A percentile compares a stretch with the other conserved stretches of the same genome.
These are phyloP conservation scores for Panthera tigris DNA, from an alignment of 2,113 vertebrate genomes.

Conservation along the genomic window DNA sequence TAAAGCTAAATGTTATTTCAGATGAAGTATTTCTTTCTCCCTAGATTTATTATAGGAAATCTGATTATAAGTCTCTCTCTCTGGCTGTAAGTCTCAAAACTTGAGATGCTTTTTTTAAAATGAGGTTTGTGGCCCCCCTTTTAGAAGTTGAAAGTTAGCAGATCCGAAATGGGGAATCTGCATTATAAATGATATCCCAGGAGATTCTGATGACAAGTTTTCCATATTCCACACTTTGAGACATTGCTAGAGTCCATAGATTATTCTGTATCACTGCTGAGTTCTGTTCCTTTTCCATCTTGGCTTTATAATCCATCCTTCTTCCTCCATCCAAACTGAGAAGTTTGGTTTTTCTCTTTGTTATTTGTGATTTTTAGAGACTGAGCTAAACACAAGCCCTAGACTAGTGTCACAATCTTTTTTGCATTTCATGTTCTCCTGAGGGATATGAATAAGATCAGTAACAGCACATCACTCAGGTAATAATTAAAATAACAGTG, in stretches of 20 bases:
- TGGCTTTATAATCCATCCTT: slow-evolving; percentile 21
- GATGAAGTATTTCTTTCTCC: not conserved
- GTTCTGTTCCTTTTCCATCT: slow-evolving; percentile 5
- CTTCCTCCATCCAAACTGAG: slow-evolving; percentile 36
- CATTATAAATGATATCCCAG: slow-evolving; percentile 19
- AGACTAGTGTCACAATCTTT: not conserved
- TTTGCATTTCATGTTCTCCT: not conserved
- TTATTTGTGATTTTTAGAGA: slow-evolving; percentile 49
- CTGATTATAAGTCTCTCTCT: slow-evolving; percentile 20
- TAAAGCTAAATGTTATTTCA: slow-evolving; percentile 49
- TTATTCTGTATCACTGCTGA: slow-evolving; percentile 19
- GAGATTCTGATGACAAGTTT: not conserved
- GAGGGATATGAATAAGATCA: slow-evolving; percentile 27
- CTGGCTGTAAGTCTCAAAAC: not conserved
- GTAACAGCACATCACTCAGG: slow-evolving; percentile 26
- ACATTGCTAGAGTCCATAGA: not conserved
- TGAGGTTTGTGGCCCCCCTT: not conserved
- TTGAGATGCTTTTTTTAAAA: slow-evolving; percentile 4
- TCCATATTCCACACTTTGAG: not conserved
- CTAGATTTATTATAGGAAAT: slow-evolving; percentile 9
- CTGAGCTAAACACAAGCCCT: slow-evolving; percentile 12
- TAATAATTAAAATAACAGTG: not conserved
- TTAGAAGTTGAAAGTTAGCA: slow-evolving; percentile 31
- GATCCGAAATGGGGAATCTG: not conserved
- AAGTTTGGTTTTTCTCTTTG: slow-evolving; percentile 45